phyloP scores from a whole-genome alignment of 2,888 invertebrate genomes.

The Hemistola chrysoprasaria region DNA sequence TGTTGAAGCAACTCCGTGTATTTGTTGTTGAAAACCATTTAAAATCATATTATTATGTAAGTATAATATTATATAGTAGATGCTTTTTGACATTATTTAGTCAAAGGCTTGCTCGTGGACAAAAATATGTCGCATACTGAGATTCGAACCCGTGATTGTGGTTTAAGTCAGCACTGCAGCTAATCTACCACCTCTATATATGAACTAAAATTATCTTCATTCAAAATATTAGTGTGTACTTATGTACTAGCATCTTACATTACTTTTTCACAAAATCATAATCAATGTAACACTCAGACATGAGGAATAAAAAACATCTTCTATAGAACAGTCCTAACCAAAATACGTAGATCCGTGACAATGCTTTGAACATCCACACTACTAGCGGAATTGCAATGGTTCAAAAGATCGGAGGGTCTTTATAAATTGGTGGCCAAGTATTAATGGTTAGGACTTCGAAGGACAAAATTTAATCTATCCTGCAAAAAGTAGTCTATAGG shows the following conservation, averaged over 20 bases:
- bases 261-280: slow-evolving; percentile 61
- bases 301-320: slow-evolving; percentile 55
- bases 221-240: no score
- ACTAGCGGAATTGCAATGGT: slow-evolving; percentile 1
- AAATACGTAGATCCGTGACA: slow-evolving; percentile 32
- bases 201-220: no score
- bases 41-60: no score
- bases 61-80: no score
- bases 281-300: slow-evolving; percentile 75
- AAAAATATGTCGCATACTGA: no score
- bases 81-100: no score
- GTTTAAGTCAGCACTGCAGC: no score
- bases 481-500: slow-evolving; percentile 78
- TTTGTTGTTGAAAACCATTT: background rate
- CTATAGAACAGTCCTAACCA: slow-evolving; percentile 51
- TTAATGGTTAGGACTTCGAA: slow-evolving; percentile 72
- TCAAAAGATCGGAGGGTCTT: slow-evolving; percentile 38
- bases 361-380: slow-evolving; percentile 15
- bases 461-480: slow-evolving; percentile 77
- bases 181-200: no score
- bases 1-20: background rate
- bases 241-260: no score
- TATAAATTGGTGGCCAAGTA: slow-evolving; percentile 50
- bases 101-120: no score
- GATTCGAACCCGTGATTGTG: no score